Evolutionary conservation across 2,888 invertebrate genomes (phyloP).

Genomic region (Cataglyphis rosenhaueri): DNA sequence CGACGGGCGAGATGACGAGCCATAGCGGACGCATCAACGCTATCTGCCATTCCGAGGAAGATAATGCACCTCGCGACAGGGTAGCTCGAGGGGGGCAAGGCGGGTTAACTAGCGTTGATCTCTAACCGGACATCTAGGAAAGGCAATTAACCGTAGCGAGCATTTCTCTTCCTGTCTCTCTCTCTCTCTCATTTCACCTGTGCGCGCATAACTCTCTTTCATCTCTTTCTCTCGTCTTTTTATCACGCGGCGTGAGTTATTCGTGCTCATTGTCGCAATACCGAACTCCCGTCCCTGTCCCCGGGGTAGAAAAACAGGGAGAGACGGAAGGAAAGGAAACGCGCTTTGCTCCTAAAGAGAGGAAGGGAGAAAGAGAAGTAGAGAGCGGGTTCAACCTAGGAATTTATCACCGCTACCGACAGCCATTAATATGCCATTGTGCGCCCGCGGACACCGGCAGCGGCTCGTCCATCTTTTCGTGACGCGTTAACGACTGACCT

Average conservation of each 20-base stretch:
- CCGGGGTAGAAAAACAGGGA: constrained; percentile 8
- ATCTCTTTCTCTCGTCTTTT: constrained; percentile 12
- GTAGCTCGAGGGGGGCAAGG: constrained; percentile 34
- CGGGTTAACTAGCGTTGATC: constrained; percentile 72
- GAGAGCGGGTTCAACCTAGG: constrained; percentile 73
- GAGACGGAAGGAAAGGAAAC: not conserved
- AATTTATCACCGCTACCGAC: constrained; percentile 81
- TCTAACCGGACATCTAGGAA: constrained; percentile 65
- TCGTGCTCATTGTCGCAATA: constrained; percentile 71
- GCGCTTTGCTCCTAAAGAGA: constrained; percentile 49
- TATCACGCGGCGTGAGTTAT: constrained; percentile 68
- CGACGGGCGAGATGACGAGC: constrained; percentile 57
- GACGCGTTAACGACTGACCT: constrained; percentile 79
- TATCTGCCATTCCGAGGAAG: constrained; percentile 55
- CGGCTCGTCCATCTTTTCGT: constrained; percentile 77
- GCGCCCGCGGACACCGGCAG: constrained; percentile 76
- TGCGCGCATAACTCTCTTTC: not conserved
- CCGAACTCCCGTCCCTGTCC: constrained; percentile 58
- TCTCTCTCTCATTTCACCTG: constrained; percentile 40
- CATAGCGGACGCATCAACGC: constrained; percentile 63
- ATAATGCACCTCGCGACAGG: constrained; percentile 52
- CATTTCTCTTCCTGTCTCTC: constrained; percentile 53
- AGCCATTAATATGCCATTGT: constrained; percentile 82
- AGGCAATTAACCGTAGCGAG: constrained; percentile 69
- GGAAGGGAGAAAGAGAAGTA: not conserved